These are phyloP conservation scores for Noctua janthina DNA, from an alignment of 2,888 invertebrate species.

Conservation along the genomic window DNA sequence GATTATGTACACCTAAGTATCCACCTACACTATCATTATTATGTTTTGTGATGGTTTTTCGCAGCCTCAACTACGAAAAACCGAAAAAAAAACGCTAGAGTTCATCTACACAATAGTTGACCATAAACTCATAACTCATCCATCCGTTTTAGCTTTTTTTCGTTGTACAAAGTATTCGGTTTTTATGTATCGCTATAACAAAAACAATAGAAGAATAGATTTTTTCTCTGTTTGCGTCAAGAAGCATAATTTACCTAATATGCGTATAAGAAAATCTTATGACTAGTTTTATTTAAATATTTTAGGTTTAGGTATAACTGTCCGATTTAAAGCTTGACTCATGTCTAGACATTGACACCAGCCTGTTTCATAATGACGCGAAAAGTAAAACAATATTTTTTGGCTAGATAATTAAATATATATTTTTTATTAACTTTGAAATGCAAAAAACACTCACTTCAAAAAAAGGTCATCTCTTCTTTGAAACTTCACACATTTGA, in stretches of 20 bases:
- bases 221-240: not conserved
- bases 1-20: not conserved
- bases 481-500: not conserved
- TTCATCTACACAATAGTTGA: not conserved
- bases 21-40: not conserved
- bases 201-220: not conserved
- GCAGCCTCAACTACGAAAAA: not conserved
- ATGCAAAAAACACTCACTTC: not conserved
- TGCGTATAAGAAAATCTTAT: not conserved
- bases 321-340: not conserved
- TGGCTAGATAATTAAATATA: not conserved
- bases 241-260: not conserved
- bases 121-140: not conserved
- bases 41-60: conserved; percentile 1
- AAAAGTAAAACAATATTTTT: not conserved
- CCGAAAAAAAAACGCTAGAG: not conserved
- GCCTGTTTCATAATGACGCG: not conserved
- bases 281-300: not conserved
- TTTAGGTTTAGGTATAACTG: not conserved
- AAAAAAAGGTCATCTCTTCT: not conserved
- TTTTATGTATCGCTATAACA: not conserved
- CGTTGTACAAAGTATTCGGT: not conserved
- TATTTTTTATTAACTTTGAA: not conserved
- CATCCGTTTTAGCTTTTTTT: not conserved
- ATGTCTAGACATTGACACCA: not conserved